Evolutionary conservation across 2,888 invertebrate species (phyloP), one percentile per base, ranked within the genome.

Genomic region (Eupithecia vulgata): DNA sequence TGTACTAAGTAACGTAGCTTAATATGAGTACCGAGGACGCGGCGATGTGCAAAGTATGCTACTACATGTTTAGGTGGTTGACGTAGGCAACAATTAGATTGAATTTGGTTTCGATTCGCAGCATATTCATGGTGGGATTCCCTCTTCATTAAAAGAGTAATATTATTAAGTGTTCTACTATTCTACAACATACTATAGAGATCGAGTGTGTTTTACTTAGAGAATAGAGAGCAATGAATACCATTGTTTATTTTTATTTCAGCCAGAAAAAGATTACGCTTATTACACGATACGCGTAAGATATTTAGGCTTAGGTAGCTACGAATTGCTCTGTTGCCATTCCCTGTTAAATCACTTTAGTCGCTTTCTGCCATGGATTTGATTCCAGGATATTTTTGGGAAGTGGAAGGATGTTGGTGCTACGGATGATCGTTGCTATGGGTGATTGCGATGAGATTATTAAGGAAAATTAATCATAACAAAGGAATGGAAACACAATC

Each of bases 1-100:
- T 73, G 76, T 78, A 78, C 35, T 83, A 84, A 83, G 81, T 76
- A 79, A 79, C 62, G 69, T 72, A 77, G 78, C 81, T 79, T 80
- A 80, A 82, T 79, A 78, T 75, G 73, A 74, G 67, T 74, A 70
- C 64, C 72, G 77, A 80, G 79, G 79, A 82, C 80, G 73, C 71
- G 68, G 61, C 72, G 73, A 78, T 72, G 64, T 35, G 62, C 15
- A 48, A 68, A 73, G 42, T 59, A 61, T 21, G n/a, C 8, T 40
- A 62, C 45, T 30, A 30, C 30, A 73, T 45, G 48, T 61, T 66
- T 52, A 35, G 65, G 48, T 30, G 25, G 17, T 65, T 72, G 62
- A 70, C 62, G 70, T 52, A 67, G 59, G 13, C 37, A 40, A 40
- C n/a, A 65, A 42, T 65, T 65, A 65, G 37, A 42, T 65, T 15